These are phyloP conservation scores for Glareola pratincola DNA, from an alignment of 2,113 vertebrate genomes.

Conservation along the genomic window DNA sequence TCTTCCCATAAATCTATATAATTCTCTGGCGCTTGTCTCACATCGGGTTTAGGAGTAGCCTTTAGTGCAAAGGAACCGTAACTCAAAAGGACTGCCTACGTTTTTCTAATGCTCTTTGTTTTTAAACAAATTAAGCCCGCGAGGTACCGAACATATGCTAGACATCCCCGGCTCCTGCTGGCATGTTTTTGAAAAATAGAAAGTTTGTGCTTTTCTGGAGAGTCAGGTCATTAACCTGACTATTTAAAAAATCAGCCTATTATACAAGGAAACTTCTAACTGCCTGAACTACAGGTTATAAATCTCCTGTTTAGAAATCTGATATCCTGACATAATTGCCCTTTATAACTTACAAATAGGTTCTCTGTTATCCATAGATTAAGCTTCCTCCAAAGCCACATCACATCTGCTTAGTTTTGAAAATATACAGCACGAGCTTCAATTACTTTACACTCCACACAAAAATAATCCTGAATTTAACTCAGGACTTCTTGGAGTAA, in stretches of 20 bases:
- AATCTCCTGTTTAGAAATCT: conserved; percentile 67
- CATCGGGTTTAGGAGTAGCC: background rate
- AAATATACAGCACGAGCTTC: conserved; percentile 58
- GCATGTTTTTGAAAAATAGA: conserved; percentile 3
- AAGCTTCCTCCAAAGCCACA: conserved; percentile 67
- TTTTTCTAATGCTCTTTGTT: conserved; percentile 49
- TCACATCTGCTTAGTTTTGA: conserved; percentile 61
- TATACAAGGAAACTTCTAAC: conserved; percentile 57
- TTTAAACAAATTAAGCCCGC: background rate
- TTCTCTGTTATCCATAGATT: conserved; percentile 72
- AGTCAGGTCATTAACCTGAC: conserved; percentile 32
- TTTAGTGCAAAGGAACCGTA: conserved; percentile 22
- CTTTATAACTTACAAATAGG: conserved; percentile 65
- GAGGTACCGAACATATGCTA: conserved; percentile 6
- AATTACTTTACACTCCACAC: conserved; percentile 43
- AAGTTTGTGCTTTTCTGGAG: conserved; percentile 56
- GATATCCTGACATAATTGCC: conserved; percentile 65
- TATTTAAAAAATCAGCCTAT: conserved; percentile 56
- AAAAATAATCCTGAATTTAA: conserved; percentile 64
- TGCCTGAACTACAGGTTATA: conserved; percentile 55
- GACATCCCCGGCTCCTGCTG: background rate
- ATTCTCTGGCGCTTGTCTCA: background rate
- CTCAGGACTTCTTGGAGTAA: conserved; percentile 37
- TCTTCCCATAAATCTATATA: background rate
- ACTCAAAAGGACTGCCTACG: conserved; percentile 9